Base-by-base conservation (phyloP, 1,140 invertebrate genomes). In the Brachystomella parvula region DNA sequence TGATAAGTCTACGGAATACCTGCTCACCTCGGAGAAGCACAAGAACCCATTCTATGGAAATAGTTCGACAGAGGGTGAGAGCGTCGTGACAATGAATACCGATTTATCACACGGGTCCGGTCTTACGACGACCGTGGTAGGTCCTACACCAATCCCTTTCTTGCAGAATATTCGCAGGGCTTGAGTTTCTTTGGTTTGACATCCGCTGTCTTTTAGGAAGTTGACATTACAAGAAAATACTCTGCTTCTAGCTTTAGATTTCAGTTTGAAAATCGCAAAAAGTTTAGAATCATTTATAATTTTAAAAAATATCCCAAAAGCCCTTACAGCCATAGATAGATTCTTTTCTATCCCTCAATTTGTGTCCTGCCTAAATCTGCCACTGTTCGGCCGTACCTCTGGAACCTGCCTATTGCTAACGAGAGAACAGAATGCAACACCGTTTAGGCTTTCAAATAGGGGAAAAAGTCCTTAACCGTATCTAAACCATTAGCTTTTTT, bases 1-100 rank as follows among this genome's bases (percentile, higher is more conserved):
- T 17, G 84, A 88, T 53, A 67, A 66, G 26, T 64, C 61, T 29
- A 62, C 47, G 24, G 63, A 70, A 44, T 67, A 67, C 49, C 53
- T 70, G 31, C 30, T 70, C 1, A 64, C 65, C 1, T 67, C 65
- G 12, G 69, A 70, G 29, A 70, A 70, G 28, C 69, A 70, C 60
- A 30, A 58, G 28, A 63, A n/a, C 3, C 32, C 30, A n/a, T 31
- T 26, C 30, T 62, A 58, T 19, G 29, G 29, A 17, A 63, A 58
- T 17, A 63, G 39, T 57, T 61, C 44, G 3, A 33, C 33, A 39
- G 60, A 58, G 17, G 64, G 26, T 19, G 47, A 61, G 26, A 53
- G 47, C 24, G 47, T 47, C 17, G 61, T 15, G 24, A 67, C 60
- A 30, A 63, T 47, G 29, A 67, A 63, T 28, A 67, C 66, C 17